A percentile compares a stretch with the other conserved stretches of the same genome.
phyloP scores from a whole-genome alignment of 2,797 vertebrate genomes.

The Neoniphon sammara region DNA sequence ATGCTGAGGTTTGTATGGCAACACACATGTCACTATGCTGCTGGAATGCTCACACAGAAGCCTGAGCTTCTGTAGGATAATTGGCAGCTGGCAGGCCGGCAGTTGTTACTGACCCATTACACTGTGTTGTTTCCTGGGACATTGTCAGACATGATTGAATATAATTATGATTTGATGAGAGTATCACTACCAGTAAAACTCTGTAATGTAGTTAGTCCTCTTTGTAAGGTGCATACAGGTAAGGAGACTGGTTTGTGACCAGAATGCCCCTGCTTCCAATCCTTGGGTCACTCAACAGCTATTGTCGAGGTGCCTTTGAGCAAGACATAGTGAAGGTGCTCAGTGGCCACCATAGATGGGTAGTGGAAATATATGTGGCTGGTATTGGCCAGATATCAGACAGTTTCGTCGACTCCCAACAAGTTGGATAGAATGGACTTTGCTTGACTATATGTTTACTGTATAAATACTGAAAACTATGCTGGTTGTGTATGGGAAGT shows the following conservation, averaged over 20 bases:
- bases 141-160: not conserved
- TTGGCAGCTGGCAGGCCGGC: not conserved
- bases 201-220: not conserved
- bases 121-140: not conserved
- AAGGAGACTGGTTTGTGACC: too few species aligned
- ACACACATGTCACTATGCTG: slow-evolving; percentile 33
- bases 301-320: too few species aligned
- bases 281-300: not conserved
- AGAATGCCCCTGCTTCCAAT: not conserved
- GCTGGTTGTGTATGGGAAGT: too few species aligned
- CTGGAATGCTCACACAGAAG: slow-evolving; percentile 33
- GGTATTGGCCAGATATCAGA: too few species aligned
- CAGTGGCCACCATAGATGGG: too few species aligned
- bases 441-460: too few species aligned
- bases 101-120: not conserved
- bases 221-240: not conserved
- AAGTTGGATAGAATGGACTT: too few species aligned
- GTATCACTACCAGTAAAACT: not conserved
- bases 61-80: slow-evolving; percentile 13
- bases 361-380: too few species aligned
- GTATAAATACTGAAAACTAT: too few species aligned
- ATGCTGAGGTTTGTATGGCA: not conserved
- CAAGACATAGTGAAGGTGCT: too few species aligned
- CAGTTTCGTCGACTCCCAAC: too few species aligned
- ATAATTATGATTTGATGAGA: not conserved